Percentiles rank a stretch among this genome's conserved stretches.
Evolutionary conservation across 1,140 invertebrate genomes (phyloP).

Genomic region (Panulirus ornatus): DNA sequence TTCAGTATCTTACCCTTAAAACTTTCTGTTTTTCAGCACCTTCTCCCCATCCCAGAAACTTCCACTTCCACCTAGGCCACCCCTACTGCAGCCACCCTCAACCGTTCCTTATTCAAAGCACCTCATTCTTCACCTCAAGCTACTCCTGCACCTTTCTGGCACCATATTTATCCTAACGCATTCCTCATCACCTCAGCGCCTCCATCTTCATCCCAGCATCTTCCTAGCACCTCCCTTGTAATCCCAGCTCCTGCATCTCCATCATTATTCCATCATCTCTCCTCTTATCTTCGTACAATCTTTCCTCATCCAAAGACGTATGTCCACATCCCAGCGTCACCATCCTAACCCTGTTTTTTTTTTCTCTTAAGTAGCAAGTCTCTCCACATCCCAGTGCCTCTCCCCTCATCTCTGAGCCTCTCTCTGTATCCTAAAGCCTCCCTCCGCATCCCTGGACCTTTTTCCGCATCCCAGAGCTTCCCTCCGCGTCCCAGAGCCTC

Average conservation of each 20-base stretch:
- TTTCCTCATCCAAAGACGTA: too few species aligned
- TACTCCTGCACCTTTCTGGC: too few species aligned
- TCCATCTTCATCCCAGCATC: not conserved
- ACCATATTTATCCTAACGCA: too few species aligned
- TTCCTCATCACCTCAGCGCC: too few species aligned
- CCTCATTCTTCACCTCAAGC: too few species aligned
- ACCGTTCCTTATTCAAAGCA: too few species aligned
- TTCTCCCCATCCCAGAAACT: too few species aligned
- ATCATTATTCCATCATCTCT: not conserved
- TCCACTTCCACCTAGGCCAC: too few species aligned
- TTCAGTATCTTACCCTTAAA: too few species aligned
- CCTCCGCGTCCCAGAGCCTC: not conserved
- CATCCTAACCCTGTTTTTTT: not conserved
- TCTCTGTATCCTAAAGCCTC: not conserved
- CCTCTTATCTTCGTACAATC: not conserved
- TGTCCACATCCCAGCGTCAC: not conserved
- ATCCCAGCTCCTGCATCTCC: too few species aligned
- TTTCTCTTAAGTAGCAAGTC: not conserved
- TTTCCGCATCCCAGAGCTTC: not conserved
- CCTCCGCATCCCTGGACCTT: not conserved
- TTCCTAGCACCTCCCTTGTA: not conserved
- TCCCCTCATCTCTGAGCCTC: not conserved
- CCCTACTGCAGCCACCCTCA: too few species aligned
- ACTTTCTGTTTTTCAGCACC: too few species aligned
- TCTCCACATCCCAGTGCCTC: not conserved